A percentile compares a stretch with the other conserved stretches of the same genome.
phyloP scores from a whole-genome alignment of 2,888 invertebrate species.

The Erebia aethiops region DNA sequence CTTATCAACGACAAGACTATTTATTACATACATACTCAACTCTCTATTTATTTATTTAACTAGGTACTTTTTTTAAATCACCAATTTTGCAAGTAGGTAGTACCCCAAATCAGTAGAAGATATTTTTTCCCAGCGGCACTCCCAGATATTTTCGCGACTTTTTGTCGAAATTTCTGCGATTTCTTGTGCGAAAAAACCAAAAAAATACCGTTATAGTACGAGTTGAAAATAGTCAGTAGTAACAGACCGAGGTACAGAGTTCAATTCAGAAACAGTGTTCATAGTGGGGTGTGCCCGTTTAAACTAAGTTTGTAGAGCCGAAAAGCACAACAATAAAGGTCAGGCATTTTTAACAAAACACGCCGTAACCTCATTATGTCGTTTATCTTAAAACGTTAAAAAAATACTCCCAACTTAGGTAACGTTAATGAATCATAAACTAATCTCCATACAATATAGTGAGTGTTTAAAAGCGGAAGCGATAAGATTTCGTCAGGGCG shows the following conservation, averaged over 20 bases:
- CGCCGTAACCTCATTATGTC: background rate
- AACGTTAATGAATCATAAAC: slow-evolving; percentile 66
- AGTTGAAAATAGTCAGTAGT: too few species aligned
- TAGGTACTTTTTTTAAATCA: background rate
- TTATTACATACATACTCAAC: background rate
- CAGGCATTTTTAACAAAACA: background rate
- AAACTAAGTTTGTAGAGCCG: too few species aligned
- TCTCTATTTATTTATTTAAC: background rate
- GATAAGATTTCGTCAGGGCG: slow-evolving; percentile 63
- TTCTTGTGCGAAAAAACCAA: too few species aligned
- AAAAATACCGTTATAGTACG: too few species aligned
- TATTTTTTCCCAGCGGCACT: too few species aligned
- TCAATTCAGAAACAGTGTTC: background rate
- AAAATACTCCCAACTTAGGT: slow-evolving; percentile 30
- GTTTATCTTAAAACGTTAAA: slow-evolving; percentile 22
- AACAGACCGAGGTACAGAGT: too few species aligned
- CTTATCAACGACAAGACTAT: background rate
- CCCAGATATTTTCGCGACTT: too few species aligned
- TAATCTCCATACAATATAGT: slow-evolving; percentile 67
- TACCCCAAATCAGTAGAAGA: too few species aligned
- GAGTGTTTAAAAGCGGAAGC: slow-evolving; percentile 67
- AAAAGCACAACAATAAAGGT: background rate
- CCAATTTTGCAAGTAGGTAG: too few species aligned
- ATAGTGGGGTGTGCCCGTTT: too few species aligned
- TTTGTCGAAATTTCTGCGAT: too few species aligned